Conservation (phyloP, 2,797 vertebrate species). For the Pangasius krempfi region DNA sequence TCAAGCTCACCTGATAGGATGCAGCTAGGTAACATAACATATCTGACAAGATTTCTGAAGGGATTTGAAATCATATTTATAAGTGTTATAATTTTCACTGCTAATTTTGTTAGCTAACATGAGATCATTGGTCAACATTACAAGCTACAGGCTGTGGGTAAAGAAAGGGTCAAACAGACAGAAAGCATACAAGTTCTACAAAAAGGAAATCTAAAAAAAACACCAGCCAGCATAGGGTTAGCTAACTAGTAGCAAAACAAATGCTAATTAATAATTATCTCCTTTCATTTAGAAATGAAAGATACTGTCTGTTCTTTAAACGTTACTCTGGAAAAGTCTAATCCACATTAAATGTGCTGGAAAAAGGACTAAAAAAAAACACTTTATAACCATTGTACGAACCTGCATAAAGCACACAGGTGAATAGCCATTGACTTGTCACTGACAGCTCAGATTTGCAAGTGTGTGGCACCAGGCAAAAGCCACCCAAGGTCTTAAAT, state of each 20-base stretch:
- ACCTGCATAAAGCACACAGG: not conserved
- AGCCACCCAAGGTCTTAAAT: constrained; percentile 50
- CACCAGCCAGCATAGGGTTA: not conserved
- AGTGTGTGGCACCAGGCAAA: constrained; percentile 38
- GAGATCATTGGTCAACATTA: not conserved
- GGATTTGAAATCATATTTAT: not conserved
- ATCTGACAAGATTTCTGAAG: not conserved
- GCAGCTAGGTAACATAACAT: not conserved
- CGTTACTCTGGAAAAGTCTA: not conserved
- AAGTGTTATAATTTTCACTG: not conserved
- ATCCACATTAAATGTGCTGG: not conserved
- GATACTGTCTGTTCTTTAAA: not conserved
- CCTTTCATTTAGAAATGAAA: not conserved
- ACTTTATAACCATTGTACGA: not conserved
- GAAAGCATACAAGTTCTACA: too few species aligned
- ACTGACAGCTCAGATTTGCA: constrained; percentile 30
- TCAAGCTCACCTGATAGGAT: not conserved
- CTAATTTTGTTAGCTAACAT: not conserved
- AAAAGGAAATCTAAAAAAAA: not conserved
- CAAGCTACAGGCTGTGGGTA: not conserved
- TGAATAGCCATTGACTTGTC: constrained; percentile 37
- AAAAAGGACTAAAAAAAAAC: not conserved
- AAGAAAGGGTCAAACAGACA: not conserved
- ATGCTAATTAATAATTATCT: not conserved
- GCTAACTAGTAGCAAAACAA: not conserved